Evolutionary conservation across 2,113 vertebrate genomes (phyloP), one percentile per base, ranked within the genome.

Genomic region (Trichechus manatus): DNA sequence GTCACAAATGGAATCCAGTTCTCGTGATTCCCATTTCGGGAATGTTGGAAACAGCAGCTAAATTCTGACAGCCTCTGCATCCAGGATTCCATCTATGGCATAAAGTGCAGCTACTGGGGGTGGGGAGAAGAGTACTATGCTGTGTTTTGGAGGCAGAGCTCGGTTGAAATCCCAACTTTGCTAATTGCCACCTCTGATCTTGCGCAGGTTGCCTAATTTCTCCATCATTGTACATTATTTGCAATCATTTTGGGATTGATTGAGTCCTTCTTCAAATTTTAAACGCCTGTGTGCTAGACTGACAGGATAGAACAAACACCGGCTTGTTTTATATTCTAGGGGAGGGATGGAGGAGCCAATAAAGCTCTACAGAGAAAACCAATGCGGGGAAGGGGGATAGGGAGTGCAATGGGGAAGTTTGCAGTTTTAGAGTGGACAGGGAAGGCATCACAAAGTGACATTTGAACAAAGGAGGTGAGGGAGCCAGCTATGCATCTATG

Each of bases 31-130:
- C 72, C 50, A 4, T 56, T 78, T 86, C 23, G 82, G 53, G 68
- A 93, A 94, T 53, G 85, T 78, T 75, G 89, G 59, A 61, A 61
- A n/a, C 85, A 66, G 53, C 36, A 59, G 39, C 77, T 33, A 70
- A 77, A 47, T 50, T 47, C 33, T n/a, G 47, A 64, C 72, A 59
- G 36, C 82, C 13, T 91, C 31, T 77, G 19, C 75, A 19, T 68
- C 31, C 27, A 8, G n/a, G 47, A 42, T 72, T 53, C 79, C 44
- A 9, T 72, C 42, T n/a, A 1, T 36, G 61, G 59, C 33, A n/a
- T 44, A 11, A 74, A 23, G 15, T 79, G 44, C 70, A 80, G 23
- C n/a, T 68, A 36, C 53, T 47, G 6, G 4, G 44, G 61, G 47
- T 7, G 61, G 68, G 15, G 9, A 39, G 36, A 59, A 87, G 74